Evolutionary conservation across 2,888 invertebrate genomes (phyloP).

Genomic region (Scaptodrosophila latifasciaeformis): DNA sequence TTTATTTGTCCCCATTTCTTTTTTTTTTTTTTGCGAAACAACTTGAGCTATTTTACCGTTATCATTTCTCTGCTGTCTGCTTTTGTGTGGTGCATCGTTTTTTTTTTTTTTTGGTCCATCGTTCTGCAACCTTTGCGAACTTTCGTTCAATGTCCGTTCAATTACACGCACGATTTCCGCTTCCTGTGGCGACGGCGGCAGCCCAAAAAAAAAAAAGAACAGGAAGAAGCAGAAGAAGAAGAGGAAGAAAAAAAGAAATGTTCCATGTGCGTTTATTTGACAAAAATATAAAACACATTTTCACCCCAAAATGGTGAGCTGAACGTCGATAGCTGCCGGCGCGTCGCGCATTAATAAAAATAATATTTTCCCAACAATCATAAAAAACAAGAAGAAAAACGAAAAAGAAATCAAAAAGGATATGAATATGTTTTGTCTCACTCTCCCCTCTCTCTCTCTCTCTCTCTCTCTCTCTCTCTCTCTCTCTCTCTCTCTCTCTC

Average conservation of each 20-base stretch:
- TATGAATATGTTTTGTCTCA: too few species aligned
- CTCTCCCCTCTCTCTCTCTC: too few species aligned
- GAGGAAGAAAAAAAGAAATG: background rate
- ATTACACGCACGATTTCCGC: slow-evolving; percentile 68
- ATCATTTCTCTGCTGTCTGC: background rate
- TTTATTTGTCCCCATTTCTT: too few species aligned
- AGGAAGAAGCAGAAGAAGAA: slow-evolving; percentile 12
- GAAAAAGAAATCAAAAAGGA: background rate
- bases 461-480: too few species aligned
- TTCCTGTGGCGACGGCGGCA: slow-evolving; percentile 51
- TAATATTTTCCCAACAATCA: slow-evolving; percentile 49
- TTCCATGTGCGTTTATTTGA: slow-evolving; percentile 58
- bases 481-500: too few species aligned
- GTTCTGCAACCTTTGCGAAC: slow-evolving; percentile 43
- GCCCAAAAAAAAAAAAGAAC: slow-evolving; percentile 38
- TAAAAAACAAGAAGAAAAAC: slow-evolving; percentile 6
- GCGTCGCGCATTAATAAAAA: slow-evolving; percentile 63
- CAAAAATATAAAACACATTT: slow-evolving; percentile 65
- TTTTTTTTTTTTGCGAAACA: too few species aligned
- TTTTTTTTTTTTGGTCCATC: too few species aligned
- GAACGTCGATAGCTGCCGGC: slow-evolving; percentile 23
- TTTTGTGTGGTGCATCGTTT: background rate
- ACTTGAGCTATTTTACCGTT: too few species aligned
- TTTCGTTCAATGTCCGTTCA: slow-evolving; percentile 64
- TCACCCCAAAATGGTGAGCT: slow-evolving; percentile 34